Base-by-base conservation (phyloP, 1,140 invertebrate species). In the Diabrotica virgifera region DNA sequence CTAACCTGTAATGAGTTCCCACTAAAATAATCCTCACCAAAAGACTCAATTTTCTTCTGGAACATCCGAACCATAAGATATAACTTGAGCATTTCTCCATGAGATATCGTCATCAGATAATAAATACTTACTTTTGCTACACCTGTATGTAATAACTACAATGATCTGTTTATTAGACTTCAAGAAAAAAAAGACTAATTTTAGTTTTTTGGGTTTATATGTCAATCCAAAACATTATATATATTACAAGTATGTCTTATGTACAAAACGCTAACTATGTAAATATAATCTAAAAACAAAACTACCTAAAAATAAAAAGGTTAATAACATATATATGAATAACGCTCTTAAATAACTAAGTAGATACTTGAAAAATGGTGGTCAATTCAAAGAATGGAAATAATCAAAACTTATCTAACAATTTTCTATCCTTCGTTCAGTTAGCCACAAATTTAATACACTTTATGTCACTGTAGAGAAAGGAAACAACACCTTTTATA, bases 201-300 rank as follows among this genome's bases (percentile, higher is more conserved):
- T 46, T 46, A n/a, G 8, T 40, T 37, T 59, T 12, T 13, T 36
- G 10, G 12, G 57, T 24, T 37, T 59, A 13, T 59, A 59, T 59
- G 57, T 59, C 36, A 37, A 59, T 37, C 38, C 57, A 24, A 59
- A 59, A 59, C 36, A 59, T 14, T 10, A 12, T 50, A 50, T 59
- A 59, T 59, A 37, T 59, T 59, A 59, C 57, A 59, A 40, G 57
- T 10, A 55, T 24, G 53, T 55, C 53, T 36, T 59, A 59, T 59
- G 57, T 59, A 59, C 57, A 59, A 59, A 59, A 59, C 12, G 14
- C 57, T 59, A 59, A 59, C 6, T 55, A 55, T 35, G 40, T 46
- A 46, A 46, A 46, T 46, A 46, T 46, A 54, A 11, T 54, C 13
- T 14, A 54, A 54, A 54, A 54, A 54, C 12, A 35, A 54, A 14